Percentiles rank a stretch among this genome's conserved stretches.
These are phyloP conservation scores for Chirona hameri DNA, from an alignment of 2,888 invertebrate genomes.

Conservation along the genomic window DNA sequence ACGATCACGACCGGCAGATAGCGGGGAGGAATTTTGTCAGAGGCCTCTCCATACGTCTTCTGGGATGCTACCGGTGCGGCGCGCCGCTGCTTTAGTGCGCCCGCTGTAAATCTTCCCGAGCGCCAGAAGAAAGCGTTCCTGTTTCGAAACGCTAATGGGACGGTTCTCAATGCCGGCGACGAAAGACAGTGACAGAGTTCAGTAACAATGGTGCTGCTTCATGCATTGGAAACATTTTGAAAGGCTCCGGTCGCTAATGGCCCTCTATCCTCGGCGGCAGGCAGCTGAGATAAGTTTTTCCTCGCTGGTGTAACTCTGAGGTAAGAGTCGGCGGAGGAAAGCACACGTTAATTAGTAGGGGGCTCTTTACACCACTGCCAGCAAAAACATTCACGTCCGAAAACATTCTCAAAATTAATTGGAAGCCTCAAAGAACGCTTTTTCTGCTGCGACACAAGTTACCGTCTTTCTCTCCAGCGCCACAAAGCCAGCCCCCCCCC, in stretches of 20 bases:
- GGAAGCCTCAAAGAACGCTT: background rate
- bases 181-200: slow-evolving; percentile 10
- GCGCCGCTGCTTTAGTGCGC: background rate
- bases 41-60: background rate
- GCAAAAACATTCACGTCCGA: background rate
- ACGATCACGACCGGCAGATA: slow-evolving; percentile 1
- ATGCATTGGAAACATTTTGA: slow-evolving; percentile 13
- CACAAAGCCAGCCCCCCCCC: too few relatives aligned
- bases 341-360: slow-evolving; percentile 3
- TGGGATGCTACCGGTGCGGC: background rate
- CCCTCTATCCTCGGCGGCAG: background rate
- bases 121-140: background rate
- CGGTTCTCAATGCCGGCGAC: background rate
- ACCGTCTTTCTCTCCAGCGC: background rate
- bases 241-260: background rate
- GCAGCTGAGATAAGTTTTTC: slow-evolving; percentile 4
- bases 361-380: background rate
- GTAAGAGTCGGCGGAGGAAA: background rate
- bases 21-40: slow-evolving; percentile 3
- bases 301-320: background rate
- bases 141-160: slow-evolving; percentile 22
- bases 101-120: background rate
- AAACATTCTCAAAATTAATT: background rate
- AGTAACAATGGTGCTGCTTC: background rate
- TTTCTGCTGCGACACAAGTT: background rate